phyloP scores from a whole-genome alignment of 2,888 invertebrate genomes.

The Helicoverpa assulta region DNA sequence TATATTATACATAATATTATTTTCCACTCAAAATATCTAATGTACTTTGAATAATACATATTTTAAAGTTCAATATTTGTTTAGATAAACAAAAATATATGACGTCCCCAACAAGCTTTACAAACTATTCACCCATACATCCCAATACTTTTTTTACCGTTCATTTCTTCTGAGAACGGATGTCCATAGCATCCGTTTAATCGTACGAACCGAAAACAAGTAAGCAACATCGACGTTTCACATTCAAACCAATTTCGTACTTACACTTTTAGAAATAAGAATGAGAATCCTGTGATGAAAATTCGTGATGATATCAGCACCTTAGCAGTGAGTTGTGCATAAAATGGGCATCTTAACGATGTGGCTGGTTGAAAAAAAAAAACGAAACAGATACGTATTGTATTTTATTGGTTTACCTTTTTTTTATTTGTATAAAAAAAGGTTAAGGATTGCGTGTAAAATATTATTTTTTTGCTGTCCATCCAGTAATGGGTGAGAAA shows the following conservation, averaged over 20 bases:
- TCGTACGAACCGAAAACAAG: conserved; percentile 72
- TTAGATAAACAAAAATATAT: too few species aligned
- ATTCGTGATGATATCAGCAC: conserved; percentile 55
- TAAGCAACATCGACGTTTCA: conserved; percentile 54
- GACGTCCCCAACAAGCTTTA: conserved; percentile 43
- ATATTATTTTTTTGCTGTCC: conserved; percentile 20
- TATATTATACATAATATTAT: too few species aligned
- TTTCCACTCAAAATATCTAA: too few species aligned
- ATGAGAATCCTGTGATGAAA: conserved; percentile 28
- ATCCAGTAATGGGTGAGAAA: conserved; percentile 6
- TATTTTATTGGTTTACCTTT: conserved; percentile 50
- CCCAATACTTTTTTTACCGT: conserved; percentile 67
- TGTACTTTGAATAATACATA: too few species aligned
- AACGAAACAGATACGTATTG: conserved; percentile 51
- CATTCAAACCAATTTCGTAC: conserved; percentile 32
- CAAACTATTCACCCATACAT: conserved; percentile 63
- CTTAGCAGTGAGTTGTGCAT: conserved; percentile 53
- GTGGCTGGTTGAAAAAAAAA: conserved; percentile 52
- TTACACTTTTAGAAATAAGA: conserved; percentile 13
- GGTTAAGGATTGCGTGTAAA: conserved; percentile 32
- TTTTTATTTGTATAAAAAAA: conserved; percentile 24
- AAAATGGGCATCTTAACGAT: conserved; percentile 66
- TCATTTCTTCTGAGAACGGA: conserved; percentile 88
- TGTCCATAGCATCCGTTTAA: conserved; percentile 83
- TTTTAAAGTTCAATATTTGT: too few species aligned